A percentile compares a stretch with the other conserved stretches of the same genome.
phyloP scores from a whole-genome alignment of 2,888 invertebrate genomes.

The Eugnorisma glareosa region DNA sequence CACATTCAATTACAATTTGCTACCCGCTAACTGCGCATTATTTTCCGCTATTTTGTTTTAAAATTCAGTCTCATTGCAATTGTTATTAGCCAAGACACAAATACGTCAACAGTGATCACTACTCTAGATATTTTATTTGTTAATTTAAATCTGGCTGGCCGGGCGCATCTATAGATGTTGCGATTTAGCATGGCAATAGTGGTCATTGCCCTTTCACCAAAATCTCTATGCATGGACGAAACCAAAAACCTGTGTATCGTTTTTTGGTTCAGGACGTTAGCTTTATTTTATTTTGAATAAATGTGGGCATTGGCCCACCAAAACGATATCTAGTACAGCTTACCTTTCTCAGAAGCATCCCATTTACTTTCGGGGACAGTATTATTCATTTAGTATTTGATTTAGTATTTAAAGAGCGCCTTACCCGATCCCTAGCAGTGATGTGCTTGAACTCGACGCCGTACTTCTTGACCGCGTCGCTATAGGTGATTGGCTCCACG shows the following conservation, averaged over 20 bases:
- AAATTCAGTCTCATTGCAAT: conserved; percentile 5
- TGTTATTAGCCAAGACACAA: conserved; percentile 11
- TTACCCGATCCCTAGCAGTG: conserved; percentile 74
- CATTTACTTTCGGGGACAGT: neutral
- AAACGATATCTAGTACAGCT: neutral
- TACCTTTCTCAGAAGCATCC: neutral
- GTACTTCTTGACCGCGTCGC: conserved; percentile 84
- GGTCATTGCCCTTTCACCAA: neutral
- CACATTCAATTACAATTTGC: conserved; percentile 22
- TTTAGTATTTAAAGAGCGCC: conserved; percentile 15
- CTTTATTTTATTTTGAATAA: neutral
- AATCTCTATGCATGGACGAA: neutral
- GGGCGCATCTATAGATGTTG: neutral
- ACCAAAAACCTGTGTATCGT: neutral
- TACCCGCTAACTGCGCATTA: conserved; percentile 24
- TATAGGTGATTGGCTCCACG: conserved; percentile 86
- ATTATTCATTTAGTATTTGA: neutral
- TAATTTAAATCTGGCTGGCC: neutral
- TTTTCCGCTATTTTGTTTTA: conserved; percentile 4
- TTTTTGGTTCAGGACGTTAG: neutral
- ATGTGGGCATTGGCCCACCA: neutral
- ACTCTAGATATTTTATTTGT: neutral
- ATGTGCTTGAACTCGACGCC: conserved; percentile 82
- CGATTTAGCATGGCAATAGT: neutral
- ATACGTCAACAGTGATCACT: neutral